Evolutionary conservation across 2,888 invertebrate species (phyloP).

Genomic region (Platerodrilus igneus): DNA sequence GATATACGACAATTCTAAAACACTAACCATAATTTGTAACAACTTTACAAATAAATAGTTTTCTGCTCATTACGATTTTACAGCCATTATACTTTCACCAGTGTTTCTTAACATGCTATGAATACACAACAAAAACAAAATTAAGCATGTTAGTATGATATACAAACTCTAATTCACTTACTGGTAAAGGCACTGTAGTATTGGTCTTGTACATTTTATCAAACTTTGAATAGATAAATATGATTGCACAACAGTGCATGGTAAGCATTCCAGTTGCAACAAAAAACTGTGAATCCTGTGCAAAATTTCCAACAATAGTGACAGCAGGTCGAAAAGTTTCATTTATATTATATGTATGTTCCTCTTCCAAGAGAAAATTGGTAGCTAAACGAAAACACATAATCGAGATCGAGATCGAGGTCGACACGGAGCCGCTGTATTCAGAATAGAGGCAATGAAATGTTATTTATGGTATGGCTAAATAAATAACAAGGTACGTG

Average conservation of each 20-base stretch:
- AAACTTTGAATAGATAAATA: conserved; percentile 50
- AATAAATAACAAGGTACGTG: conserved; percentile 49
- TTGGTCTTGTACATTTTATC: conserved; percentile 50
- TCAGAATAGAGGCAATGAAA: conserved; percentile 52
- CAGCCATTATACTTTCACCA: no score
- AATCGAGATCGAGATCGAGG: conserved; percentile 26
- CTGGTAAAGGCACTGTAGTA: conserved; percentile 50
- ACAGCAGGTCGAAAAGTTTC: conserved; percentile 25
- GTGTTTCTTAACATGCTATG: no score
- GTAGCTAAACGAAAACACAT: conserved; percentile 41
- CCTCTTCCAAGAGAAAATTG: conserved; percentile 45
- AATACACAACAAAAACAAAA: no score
- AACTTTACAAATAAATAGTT: no score
- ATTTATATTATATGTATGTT: conserved; percentile 14
- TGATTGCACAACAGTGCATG: conserved; percentile 54
- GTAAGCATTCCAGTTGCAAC: conserved; percentile 65
- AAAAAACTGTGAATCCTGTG: conserved; percentile 62
- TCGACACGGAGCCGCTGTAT: conserved; percentile 40
- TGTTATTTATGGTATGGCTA: no score
- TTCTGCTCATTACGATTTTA: no score
- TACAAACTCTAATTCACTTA: no score
- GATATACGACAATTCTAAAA: no score
- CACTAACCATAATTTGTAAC: no score
- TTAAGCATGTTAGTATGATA: no score
- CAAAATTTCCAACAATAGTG: conserved; percentile 44